Percentiles rank a stretch among this genome's conserved stretches.
These are phyloP conservation scores for Danaus melanippus DNA, from an alignment of 1,140 invertebrate species.

Conservation along the genomic window DNA sequence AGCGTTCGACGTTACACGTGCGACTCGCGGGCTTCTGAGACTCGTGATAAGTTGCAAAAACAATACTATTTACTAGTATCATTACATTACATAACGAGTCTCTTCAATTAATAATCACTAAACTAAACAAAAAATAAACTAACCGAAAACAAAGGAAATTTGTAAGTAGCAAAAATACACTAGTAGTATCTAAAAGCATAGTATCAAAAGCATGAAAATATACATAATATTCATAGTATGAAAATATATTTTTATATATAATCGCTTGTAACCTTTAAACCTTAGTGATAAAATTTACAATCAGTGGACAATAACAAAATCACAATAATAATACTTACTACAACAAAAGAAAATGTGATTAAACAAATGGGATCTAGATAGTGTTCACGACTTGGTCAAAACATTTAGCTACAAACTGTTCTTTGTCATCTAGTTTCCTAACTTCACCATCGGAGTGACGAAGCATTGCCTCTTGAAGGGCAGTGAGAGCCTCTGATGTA, in stretches of 20 bases:
- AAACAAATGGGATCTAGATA: slow-evolving; percentile 28
- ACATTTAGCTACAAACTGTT: slow-evolving; percentile 70
- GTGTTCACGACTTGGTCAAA: slow-evolving; percentile 71
- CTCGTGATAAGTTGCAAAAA: slow-evolving; percentile 24
- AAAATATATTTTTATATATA: slow-evolving; percentile 4
- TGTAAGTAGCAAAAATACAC: slow-evolving; percentile 5
- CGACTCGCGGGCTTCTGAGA: slow-evolving; percentile 34
- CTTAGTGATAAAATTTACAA: slow-evolving; percentile 28
- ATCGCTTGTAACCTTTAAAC: slow-evolving; percentile 16
- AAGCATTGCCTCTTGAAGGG: slow-evolving; percentile 64
- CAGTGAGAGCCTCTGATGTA: slow-evolving; percentile 61
- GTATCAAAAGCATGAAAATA: slow-evolving; percentile 3
- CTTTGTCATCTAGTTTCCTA: slow-evolving; percentile 63
- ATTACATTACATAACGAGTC: slow-evolving; percentile 27
- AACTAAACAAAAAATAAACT: slow-evolving; percentile 44
- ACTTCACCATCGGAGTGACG: slow-evolving; percentile 44
- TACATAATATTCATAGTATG: slow-evolving; percentile 5
- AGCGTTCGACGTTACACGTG: slow-evolving; percentile 41
- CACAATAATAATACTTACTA: slow-evolving; percentile 22
- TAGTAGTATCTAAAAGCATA: slow-evolving; percentile 1
- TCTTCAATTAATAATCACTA: slow-evolving; percentile 26
- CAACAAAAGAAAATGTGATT: slow-evolving; percentile 4
- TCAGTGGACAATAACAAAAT: slow-evolving; percentile 18
- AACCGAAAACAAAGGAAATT: slow-evolving; percentile 25
- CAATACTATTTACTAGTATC: slow-evolving; percentile 20